Percentiles rank a stretch among this genome's conserved stretches.
Conservation (phyloP, 1,140 invertebrate genomes). For the Drosophila orosa region DNA sequence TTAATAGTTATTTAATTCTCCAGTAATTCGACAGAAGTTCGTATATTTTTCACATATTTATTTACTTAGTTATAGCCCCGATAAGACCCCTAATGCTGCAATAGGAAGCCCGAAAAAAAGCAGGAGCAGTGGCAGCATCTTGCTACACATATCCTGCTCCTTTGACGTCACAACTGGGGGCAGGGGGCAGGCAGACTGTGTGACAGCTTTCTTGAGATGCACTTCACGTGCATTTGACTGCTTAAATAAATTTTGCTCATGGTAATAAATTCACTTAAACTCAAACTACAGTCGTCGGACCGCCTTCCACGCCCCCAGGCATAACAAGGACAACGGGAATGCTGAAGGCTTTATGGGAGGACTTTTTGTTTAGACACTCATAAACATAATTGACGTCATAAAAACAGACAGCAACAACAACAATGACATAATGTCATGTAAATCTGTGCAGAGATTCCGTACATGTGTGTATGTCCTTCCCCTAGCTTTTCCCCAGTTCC, state of each 20-base stretch:
- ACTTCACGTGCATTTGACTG: constrained; percentile 82
- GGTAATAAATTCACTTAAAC: constrained; percentile 82
- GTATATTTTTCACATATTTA: neutral
- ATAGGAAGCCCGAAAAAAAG: constrained; percentile 4
- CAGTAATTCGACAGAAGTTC: neutral
- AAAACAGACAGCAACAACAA: constrained; percentile 73
- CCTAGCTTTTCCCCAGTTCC: neutral
- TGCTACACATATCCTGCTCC: constrained; percentile 38
- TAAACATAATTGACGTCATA: constrained; percentile 83
- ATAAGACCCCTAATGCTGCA: neutral
- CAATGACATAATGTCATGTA: constrained; percentile 81
- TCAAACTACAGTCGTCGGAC: constrained; percentile 56
- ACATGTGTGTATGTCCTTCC: neutral
- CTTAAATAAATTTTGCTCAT: constrained; percentile 82
- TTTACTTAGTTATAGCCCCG: neutral
- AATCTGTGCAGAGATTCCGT: constrained; percentile 66
- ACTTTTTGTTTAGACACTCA: constrained; percentile 82
- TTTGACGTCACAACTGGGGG: constrained; percentile 5
- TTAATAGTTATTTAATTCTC: neutral
- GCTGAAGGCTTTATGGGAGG: constrained; percentile 65
- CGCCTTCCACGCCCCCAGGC: neutral
- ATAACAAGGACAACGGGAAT: constrained; percentile 36
- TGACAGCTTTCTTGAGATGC: constrained; percentile 78
- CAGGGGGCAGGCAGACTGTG: constrained; percentile 25
- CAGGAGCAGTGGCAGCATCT: constrained; percentile 25